phyloP scores from a whole-genome alignment of 2,797 vertebrate species.

The Enteromius trimaculatus region DNA sequence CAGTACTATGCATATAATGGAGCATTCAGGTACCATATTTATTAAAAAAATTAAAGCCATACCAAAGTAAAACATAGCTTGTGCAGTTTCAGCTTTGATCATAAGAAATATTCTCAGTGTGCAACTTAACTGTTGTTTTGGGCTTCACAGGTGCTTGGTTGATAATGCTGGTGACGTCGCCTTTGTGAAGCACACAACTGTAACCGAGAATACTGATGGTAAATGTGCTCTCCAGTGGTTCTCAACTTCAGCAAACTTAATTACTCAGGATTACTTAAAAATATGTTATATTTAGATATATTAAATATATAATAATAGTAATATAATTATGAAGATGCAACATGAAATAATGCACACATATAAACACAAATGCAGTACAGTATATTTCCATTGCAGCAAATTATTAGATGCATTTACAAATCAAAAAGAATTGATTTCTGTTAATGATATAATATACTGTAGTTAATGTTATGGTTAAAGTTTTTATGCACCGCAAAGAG shows the following conservation, averaged over 20 bases:
- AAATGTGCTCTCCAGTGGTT: slow-evolving; percentile 17
- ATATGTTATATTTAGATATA: not conserved
- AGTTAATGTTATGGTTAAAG: not conserved
- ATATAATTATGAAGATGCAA: not conserved
- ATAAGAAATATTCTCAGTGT: not conserved
- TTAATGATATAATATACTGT: not conserved
- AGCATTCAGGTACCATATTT: slow-evolving; percentile 86
- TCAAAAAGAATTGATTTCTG: not conserved
- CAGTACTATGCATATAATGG: slow-evolving; percentile 86
- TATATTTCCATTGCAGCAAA: not conserved
- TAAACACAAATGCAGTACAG: not conserved
- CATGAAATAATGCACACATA: not conserved
- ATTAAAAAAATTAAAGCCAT: not conserved
- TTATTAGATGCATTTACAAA: not conserved
- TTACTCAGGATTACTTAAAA: not conserved
- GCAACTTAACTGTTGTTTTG: not conserved
- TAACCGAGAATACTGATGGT: slow-evolving; percentile 84
- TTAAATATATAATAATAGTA: not conserved
- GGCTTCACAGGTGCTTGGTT: slow-evolving; percentile 81
- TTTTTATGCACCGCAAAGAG: not conserved
- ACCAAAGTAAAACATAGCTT: not conserved
- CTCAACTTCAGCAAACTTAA: not conserved
- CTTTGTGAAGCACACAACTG: slow-evolving; percentile 88
- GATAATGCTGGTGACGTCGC: slow-evolving; percentile 84
- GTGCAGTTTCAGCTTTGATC: not conserved